Conservation (phyloP, 2,888 invertebrate genomes). For the Microchrysa polita region DNA sequence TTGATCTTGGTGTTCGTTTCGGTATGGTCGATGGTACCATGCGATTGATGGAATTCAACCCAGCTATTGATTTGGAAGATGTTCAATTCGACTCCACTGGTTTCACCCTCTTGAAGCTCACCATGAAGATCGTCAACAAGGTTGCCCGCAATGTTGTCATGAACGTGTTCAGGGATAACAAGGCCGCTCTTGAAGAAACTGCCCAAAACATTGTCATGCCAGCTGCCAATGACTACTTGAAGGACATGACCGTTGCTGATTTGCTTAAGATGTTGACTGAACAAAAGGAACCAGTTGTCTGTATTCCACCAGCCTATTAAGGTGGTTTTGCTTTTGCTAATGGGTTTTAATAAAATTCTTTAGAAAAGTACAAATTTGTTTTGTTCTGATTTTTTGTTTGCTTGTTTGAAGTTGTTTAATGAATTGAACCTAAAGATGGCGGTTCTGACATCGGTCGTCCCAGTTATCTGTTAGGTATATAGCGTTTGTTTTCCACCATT, state of each 20-base stretch:
- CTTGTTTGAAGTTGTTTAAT: too few species aligned
- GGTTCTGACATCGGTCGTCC: too few species aligned
- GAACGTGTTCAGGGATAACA: slow-evolving; percentile 26
- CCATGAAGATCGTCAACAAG: slow-evolving; percentile 30
- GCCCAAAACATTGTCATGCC: slow-evolving; percentile 21
- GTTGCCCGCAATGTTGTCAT: slow-evolving; percentile 9
- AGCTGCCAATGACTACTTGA: slow-evolving; percentile 35
- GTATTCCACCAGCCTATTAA: slow-evolving; percentile 30
- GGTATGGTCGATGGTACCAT: slow-evolving; percentile 38
- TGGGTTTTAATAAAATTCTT: too few species aligned
- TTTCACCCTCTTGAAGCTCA: slow-evolving; percentile 14
- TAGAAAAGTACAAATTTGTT: too few species aligned
- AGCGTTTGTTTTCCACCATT: too few species aligned
- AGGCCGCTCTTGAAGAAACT: slow-evolving; percentile 18
- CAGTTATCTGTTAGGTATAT: too few species aligned
- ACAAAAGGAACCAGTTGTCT: slow-evolving; percentile 27
- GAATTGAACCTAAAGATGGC: too few species aligned
- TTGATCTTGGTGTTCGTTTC: slow-evolving; percentile 16
- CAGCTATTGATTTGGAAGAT: background rate
- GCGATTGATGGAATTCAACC: slow-evolving; percentile 19
- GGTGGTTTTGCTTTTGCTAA: background rate
- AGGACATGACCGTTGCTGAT: slow-evolving; percentile 33
- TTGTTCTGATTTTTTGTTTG: too few species aligned
- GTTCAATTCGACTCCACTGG: slow-evolving; percentile 26
- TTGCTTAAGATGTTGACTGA: slow-evolving; percentile 38